Percentiles rank a stretch among this genome's conserved stretches.
Conservation (phyloP, 2,888 invertebrate genomes). For the Acanthosoma haemorrhoidale region DNA sequence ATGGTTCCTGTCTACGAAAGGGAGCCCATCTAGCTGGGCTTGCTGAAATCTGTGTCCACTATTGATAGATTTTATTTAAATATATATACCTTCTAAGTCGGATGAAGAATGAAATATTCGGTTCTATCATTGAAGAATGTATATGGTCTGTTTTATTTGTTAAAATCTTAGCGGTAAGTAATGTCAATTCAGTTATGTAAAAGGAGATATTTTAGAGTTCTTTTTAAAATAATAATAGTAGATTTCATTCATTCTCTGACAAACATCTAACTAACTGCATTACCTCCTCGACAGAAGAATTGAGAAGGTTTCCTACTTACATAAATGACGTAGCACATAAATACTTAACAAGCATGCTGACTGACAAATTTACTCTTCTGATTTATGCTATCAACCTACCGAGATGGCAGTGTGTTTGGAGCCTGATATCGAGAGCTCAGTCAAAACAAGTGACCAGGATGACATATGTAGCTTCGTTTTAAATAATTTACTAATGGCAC, state of each 20-base stretch:
- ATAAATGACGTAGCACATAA: no score
- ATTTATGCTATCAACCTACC: not conserved
- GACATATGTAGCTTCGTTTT: no score
- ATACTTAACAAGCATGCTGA: not conserved
- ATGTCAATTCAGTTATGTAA: not conserved
- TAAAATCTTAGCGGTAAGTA: not conserved
- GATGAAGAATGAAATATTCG: not conserved
- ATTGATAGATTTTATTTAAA: not conserved
- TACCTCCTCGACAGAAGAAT: no score
- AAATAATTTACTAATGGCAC: no score
- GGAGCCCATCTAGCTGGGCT: not conserved
- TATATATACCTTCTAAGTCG: not conserved
- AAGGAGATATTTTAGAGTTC: not conserved
- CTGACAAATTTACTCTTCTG: not conserved
- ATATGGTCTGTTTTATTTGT: not conserved
- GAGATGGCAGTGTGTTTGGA: no score
- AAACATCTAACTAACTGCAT: no score
- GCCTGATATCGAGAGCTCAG: no score
- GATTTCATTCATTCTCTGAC: not conserved
- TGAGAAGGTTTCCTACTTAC: no score
- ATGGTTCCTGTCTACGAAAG: slow-evolving; percentile 1
- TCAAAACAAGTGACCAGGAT: no score
- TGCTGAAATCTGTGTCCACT: not conserved
- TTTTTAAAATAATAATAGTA: not conserved
- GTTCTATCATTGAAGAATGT: not conserved